Percentiles rank a stretch among this genome's conserved stretches.
Evolutionary conservation across 2,113 vertebrate species (phyloP).

Genomic region (Callionymus lyra): DNA sequence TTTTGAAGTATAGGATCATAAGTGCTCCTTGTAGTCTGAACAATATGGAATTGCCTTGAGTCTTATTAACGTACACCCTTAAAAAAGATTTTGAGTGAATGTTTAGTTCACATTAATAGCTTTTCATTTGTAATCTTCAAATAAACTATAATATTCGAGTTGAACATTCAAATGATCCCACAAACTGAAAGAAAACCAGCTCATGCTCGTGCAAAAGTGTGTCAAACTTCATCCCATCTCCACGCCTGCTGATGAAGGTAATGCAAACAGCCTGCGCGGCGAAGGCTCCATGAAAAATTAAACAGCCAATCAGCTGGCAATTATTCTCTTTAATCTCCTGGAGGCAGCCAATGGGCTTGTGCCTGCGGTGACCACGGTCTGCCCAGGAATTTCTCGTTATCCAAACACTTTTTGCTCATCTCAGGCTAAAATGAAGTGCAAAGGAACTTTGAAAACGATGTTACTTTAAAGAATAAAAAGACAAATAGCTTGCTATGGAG

Average conservation of each 20-base stretch:
- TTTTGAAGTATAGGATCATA: too few relatives aligned
- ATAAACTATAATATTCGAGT: too few relatives aligned
- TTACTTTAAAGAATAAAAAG: slow-evolving; percentile 19
- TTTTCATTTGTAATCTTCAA: too few relatives aligned
- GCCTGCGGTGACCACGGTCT: slow-evolving; percentile 56
- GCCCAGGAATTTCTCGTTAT: slow-evolving; percentile 50
- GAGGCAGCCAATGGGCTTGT: slow-evolving; percentile 69
- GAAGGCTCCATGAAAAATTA: slow-evolving; percentile 67
- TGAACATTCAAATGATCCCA: too few relatives aligned
- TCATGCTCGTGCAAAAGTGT: slow-evolving; percentile 28
- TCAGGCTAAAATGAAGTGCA: slow-evolving; percentile 52
- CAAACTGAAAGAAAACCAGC: too few relatives aligned
- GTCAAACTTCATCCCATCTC: slow-evolving; percentile 54
- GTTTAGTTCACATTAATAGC: too few relatives aligned
- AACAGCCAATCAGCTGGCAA: slow-evolving; percentile 73
- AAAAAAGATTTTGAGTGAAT: too few relatives aligned
- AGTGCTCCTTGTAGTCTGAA: too few relatives aligned
- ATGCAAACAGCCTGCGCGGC: slow-evolving; percentile 55
- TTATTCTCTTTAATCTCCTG: slow-evolving; percentile 74
- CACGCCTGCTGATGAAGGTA: slow-evolving; percentile 59
- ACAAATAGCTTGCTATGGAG: too few relatives aligned
- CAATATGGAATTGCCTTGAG: too few relatives aligned
- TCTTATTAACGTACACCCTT: too few relatives aligned
- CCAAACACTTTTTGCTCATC: slow-evolving; percentile 59
- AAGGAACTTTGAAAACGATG: slow-evolving; percentile 54